Evolutionary conservation across 2,888 invertebrate genomes (phyloP).

Genomic region (Epistrophe grossulariae): DNA sequence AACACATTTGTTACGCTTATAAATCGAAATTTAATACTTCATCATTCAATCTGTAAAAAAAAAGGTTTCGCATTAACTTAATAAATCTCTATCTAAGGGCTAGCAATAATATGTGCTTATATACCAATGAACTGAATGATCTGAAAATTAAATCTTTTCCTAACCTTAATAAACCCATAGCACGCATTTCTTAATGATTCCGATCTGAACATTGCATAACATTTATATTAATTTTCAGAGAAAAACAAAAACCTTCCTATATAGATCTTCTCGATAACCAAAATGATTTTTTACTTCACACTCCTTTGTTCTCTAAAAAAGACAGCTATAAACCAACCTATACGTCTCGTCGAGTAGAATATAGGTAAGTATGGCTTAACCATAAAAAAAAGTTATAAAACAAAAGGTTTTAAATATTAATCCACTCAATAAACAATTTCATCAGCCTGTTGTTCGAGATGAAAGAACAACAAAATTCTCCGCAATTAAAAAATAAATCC

Average conservation of each 20-base stretch:
- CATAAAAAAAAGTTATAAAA: slow-evolving; percentile 13
- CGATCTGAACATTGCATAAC: neutral
- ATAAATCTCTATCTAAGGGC: neutral
- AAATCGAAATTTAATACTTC: slow-evolving; percentile 3
- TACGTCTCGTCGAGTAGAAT: neutral
- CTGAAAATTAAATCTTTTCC: neutral
- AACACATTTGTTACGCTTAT: neutral
- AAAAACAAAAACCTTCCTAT: neutral
- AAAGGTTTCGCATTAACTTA: neutral
- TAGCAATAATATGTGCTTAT: neutral
- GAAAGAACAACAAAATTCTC: slow-evolving; percentile 28
- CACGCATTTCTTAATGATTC: slow-evolving; percentile 14
- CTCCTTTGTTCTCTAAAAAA: neutral
- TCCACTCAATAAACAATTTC: slow-evolving; percentile 40
- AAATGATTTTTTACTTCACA: neutral
- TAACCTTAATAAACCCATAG: slow-evolving; percentile 13
- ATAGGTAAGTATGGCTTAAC: neutral
- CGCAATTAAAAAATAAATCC: slow-evolving; percentile 40
- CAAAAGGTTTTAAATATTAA: slow-evolving; percentile 8
- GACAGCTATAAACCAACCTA: neutral
- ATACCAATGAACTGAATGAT: neutral
- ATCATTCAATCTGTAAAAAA: neutral
- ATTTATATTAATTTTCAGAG: neutral
- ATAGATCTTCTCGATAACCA: slow-evolving; percentile 6
- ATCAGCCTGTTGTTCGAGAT: slow-evolving; percentile 1